Percentiles rank a stretch among this genome's conserved stretches.
phyloP scores from a whole-genome alignment of 1,140 invertebrate genomes.

The Diabrotica undecimpunctata region DNA sequence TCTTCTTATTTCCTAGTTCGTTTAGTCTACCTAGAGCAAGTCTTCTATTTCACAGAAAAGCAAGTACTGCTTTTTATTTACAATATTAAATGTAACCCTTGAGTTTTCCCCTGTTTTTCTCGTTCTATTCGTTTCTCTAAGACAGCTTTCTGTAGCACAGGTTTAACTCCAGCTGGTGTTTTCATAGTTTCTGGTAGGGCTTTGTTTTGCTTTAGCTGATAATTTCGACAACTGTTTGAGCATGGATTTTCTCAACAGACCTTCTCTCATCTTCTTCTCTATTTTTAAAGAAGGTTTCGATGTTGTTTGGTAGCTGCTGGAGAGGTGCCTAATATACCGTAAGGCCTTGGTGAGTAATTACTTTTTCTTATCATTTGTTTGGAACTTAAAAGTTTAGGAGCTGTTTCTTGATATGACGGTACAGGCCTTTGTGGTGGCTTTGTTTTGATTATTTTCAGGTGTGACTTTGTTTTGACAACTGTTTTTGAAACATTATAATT shows the following conservation, averaged over 20 bases:
- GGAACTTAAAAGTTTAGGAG: too few relatives aligned
- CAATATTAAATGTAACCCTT: too few relatives aligned
- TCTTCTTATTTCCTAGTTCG: too few relatives aligned
- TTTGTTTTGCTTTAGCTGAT: slow-evolving; percentile 7
- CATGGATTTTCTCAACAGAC: not conserved
- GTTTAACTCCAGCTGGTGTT: slow-evolving; percentile 19
- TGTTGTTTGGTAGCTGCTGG: not conserved
- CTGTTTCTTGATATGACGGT: not conserved
- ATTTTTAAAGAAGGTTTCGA: not conserved
- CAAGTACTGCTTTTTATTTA: too few relatives aligned
- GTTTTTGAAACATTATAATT: too few relatives aligned
- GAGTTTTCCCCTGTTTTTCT: slow-evolving; percentile 15
- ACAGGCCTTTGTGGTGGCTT: not conserved
- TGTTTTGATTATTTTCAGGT: not conserved
- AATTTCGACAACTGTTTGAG: not conserved
- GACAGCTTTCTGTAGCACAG: slow-evolving; percentile 25
- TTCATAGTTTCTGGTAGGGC: not conserved
- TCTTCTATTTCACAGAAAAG: too few relatives aligned
- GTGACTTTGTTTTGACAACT: not conserved
- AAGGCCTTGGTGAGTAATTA: too few relatives aligned
- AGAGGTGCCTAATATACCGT: too few relatives aligned
- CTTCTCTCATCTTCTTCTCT: not conserved
- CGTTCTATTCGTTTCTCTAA: slow-evolving; percentile 23
- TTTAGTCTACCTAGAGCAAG: too few relatives aligned
- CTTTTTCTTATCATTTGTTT: too few relatives aligned